Evolutionary conservation across 64 coral and sea anemone genomes (phyloP).

Genomic region (Pocillopora damicornis): DNA sequence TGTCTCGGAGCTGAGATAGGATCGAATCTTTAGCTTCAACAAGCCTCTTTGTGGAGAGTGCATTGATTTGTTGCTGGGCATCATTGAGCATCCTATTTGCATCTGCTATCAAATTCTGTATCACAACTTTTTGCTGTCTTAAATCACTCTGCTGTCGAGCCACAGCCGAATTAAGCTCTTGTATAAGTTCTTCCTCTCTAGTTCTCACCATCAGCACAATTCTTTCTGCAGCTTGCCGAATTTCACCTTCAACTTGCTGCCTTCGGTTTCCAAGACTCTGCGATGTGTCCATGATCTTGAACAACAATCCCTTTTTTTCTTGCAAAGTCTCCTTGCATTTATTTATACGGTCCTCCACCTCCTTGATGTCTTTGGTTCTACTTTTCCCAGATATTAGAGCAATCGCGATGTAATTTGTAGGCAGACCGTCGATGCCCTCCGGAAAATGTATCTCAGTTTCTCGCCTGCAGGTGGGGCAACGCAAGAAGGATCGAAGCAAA

Average conservation of each 20-base stretch:
- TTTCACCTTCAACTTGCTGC: slow-evolving; percentile 46
- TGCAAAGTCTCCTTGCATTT: slow-evolving; percentile 24
- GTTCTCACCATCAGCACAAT: slow-evolving; percentile 39
- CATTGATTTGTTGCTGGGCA: slow-evolving; percentile 18
- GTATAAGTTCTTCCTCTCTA: slow-evolving; percentile 38
- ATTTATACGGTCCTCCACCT: slow-evolving; percentile 34
- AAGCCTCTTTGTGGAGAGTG: slow-evolving; percentile 8
- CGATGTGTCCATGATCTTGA: neutral
- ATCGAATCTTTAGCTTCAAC: slow-evolving; percentile 41
- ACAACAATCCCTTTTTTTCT: slow-evolving; percentile 4
- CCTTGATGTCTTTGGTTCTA: slow-evolving; percentile 25
- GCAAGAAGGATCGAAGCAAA: slow-evolving; percentile 3
- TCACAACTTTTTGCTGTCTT: slow-evolving; percentile 6
- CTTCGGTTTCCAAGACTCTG: slow-evolving; percentile 27
- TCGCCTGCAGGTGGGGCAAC: slow-evolving; percentile 50
- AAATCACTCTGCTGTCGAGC: slow-evolving; percentile 27
- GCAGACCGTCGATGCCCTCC: slow-evolving; percentile 32
- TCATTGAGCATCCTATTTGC: slow-evolving; percentile 5
- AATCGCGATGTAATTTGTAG: slow-evolving; percentile 37
- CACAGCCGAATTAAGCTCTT: slow-evolving; percentile 24
- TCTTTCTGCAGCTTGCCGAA: slow-evolving; percentile 28
- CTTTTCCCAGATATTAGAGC: slow-evolving; percentile 20
- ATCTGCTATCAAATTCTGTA: slow-evolving; percentile 15
- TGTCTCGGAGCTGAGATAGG: slow-evolving; percentile 22
- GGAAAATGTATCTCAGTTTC: slow-evolving; percentile 38